Base-by-base conservation (phyloP, 2,113 vertebrate genomes). In the Lipophrys pholis region DNA sequence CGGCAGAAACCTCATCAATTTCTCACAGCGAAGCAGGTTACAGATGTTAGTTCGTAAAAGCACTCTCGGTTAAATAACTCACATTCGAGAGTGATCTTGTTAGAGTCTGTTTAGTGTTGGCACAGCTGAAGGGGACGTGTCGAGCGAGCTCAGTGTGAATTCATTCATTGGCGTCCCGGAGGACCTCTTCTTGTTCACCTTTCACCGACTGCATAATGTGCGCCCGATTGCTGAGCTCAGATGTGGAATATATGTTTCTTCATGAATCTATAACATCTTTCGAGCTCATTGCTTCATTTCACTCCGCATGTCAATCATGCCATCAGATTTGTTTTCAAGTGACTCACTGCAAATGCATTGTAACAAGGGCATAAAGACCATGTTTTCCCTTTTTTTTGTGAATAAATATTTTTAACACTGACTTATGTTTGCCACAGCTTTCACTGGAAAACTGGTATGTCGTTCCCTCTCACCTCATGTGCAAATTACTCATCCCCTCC, bases 101-200 rank as follows among this genome's bases (percentile, higher is more conserved):
- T 76, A 59, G 59, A 61, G 65, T 82, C 64, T 76, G 59, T 66
- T 79, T 52, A 52, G 74, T 3, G 48, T 68, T 59, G 55, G 61
- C 56, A 38, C 61, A 36, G 58, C 45, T 55, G 61, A 64, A 73
- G 43, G 72, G 48, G 35, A 11, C 1, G 11, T 39, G 54, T 59
- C 16, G 53, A 63, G 73, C 48, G 11, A 3, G 12, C 57, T 43
- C 43, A 51, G 75, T 8, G 40, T 81, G 64, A 62, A 77, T 81
- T 53, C n/a, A 77, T 90, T 78, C 54, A 45, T 56, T 39, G 51
- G 36, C 2, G 35, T 76, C 69, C 79, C 76, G 30, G 51, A 75
- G 80, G 80, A 85, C 40, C 38, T 78, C 48, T 73, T 70, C 59
- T 55, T 51, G 1, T 59, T 92, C 71, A 85, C 84, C 84, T 89